phyloP scores from a whole-genome alignment of 2,113 vertebrate species.

The Beaufortia kweichowensis region DNA sequence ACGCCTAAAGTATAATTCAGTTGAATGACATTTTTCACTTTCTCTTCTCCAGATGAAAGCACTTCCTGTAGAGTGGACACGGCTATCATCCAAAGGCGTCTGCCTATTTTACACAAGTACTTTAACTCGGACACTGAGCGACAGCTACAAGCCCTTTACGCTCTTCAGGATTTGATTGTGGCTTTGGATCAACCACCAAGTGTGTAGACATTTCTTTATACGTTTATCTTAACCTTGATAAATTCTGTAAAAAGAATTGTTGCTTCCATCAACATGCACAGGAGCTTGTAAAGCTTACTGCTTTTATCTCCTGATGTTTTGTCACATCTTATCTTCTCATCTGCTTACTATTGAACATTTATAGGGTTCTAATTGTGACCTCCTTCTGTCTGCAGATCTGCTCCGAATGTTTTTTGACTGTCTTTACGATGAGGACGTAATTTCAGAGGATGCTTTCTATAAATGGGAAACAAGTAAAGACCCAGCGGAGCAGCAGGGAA shows the following conservation, averaged over 20 bases:
- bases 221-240: neutral
- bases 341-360: neutral
- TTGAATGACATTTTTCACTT: neutral
- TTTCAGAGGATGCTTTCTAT: conserved; percentile 98
- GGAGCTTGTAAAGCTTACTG: neutral
- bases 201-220: conserved; percentile 72
- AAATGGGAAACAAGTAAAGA: conserved; percentile 97
- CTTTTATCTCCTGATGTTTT: neutral
- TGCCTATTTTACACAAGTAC: conserved; percentile 98
- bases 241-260: neutral
- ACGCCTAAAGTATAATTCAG: neutral
- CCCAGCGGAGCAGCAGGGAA: conserved; percentile 90
- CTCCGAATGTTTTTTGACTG: conserved; percentile 98
- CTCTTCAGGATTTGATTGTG: conserved; percentile 97
- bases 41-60: conserved; percentile 80
- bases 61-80: conserved; percentile 91
- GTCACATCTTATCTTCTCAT: neutral
- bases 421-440: conserved; percentile 97
- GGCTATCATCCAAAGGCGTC: conserved; percentile 90
- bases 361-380: neutral
- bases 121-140: conserved; percentile 96
- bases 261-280: no score
- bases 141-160: conserved; percentile 99
- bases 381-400: conserved; percentile 76
- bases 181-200: conserved; percentile 97